Percentiles rank a stretch among this genome's conserved stretches.
These are phyloP conservation scores for roundworm (Caenorhabditis elegans) DNA, from an alignment of 1,140 invertebrate species.

Conservation along the genomic window WBcel235 BX284602.5:8160001-8160500, in stretches of 20 bases:
- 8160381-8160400: not conserved
- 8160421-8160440: not conserved
- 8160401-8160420: not conserved
- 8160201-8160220: not conserved
- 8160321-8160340: not conserved
- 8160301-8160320: not conserved
- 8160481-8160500: not conserved
- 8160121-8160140: not conserved
- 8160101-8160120: not conserved
- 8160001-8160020: not conserved
- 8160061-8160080: not conserved
- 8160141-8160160: not conserved
- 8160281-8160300: not conserved
- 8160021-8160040: not conserved
- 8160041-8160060: slow-evolving; percentile 9
- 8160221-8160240: not conserved
- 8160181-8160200: not conserved
- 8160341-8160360: not conserved
- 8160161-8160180: not conserved
- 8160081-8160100: not conserved
- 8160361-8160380: slow-evolving; percentile 8
- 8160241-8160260: slow-evolving; percentile 8
- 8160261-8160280: not conserved
- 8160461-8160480: not conserved
- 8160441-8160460: slow-evolving; percentile 15